phyloP scores from a whole-genome alignment of 1,140 invertebrate genomes.

The Heliconius melpomene region DNA sequence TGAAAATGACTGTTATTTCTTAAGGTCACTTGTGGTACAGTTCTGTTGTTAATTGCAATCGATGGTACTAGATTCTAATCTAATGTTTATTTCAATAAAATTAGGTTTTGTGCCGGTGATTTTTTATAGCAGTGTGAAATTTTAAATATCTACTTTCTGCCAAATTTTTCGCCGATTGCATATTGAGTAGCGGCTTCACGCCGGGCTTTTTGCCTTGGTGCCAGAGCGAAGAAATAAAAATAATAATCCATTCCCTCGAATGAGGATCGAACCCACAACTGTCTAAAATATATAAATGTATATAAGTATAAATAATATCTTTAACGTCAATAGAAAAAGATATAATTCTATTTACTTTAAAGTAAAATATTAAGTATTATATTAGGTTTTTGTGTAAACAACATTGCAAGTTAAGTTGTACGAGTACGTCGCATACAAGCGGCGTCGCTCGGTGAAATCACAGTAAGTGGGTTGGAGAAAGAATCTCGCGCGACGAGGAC shows the following conservation, averaged over 20 bases:
- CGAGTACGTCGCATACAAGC: slow-evolving; percentile 20
- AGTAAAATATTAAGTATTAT: background rate
- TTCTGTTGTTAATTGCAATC: background rate
- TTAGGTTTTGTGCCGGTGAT: too few species aligned
- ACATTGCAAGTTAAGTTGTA: slow-evolving; percentile 8
- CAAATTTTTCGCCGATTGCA: background rate
- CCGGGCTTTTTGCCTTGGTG: too few species aligned
- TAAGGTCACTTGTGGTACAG: background rate
- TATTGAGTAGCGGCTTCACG: background rate
- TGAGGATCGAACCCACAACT: background rate
- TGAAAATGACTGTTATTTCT: background rate
- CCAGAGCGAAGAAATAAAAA: too few species aligned
- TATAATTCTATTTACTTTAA: background rate
- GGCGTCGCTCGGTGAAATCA: slow-evolving; percentile 65
- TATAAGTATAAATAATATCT: too few species aligned
- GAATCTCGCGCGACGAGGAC: slow-evolving; percentile 61
- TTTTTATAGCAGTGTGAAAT: too few species aligned
- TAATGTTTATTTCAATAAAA: too few species aligned
- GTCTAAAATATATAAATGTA: too few species aligned
- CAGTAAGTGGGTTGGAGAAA: slow-evolving; percentile 78
- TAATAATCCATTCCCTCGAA: background rate
- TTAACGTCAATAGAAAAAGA: background rate
- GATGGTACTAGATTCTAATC: background rate
- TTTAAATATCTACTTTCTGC: background rate
- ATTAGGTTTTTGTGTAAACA: slow-evolving; percentile 8